Base-by-base conservation (phyloP, 1,140 invertebrate species). In the Drosophila lacteicornis region DNA sequence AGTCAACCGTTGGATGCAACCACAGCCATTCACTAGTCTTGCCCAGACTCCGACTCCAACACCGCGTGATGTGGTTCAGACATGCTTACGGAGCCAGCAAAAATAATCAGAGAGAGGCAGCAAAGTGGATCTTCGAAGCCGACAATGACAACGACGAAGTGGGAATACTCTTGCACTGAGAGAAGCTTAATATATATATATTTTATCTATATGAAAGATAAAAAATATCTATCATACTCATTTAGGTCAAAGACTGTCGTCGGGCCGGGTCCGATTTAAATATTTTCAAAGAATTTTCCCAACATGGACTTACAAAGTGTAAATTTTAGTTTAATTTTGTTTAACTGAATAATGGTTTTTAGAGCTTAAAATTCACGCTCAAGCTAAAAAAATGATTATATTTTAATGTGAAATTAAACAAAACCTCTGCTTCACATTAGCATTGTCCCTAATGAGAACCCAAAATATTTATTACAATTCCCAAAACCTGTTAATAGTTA, bases 1-100 rank as follows among this genome's bases (percentile, higher is more conserved):
- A 87, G 77, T 70, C 85, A 90, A 88, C 74, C 84, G 80, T 88
- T 77, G 67, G 62, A 76, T 75, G 82, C 79, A 84, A 49, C 74
- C 63, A 66, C 58, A 75, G 71, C 76, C 80, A 83, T 86, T 87
- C 81, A 84, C 81, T 84, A 80, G 81, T 80, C 81, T 73, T 84
- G 81, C 67, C 68, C 81, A 80, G 81, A 84, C 77, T 84, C 77
- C 53, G 5, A 42, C 13, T 55, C 53, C 33, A 9, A 36, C 33
- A 11, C 8, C 75, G 77, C 81, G 75, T 79, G 75, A 79, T 79
- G 75, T 79, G 75, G 76, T 27, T 61, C 50, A 59, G 67, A 73
- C 75, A 79, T 73, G 75, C 65, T 50, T 51, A 42, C 56, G 59
- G 43, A 79, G 42, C 55, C 55, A 73, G 56, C 33, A 62, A 27